Evolutionary conservation across 2,888 invertebrate species (phyloP).

Genomic region (Drosophila buzzatii): DNA sequence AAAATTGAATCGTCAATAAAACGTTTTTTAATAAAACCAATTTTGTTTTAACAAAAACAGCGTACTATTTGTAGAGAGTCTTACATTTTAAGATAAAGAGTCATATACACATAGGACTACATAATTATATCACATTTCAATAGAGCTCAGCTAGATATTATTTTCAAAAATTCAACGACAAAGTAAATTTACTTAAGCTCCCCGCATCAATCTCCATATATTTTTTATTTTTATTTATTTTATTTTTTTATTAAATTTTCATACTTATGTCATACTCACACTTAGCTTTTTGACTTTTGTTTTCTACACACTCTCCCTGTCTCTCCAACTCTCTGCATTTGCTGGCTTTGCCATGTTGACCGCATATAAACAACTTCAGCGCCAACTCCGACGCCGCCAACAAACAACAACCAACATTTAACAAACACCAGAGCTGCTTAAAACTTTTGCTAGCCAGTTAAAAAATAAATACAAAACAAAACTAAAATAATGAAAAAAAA

Average conservation of each 20-base stretch:
- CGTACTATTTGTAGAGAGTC: no score
- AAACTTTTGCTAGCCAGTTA: slow-evolving; percentile 60
- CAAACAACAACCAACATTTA: slow-evolving; percentile 63
- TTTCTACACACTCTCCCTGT: background rate
- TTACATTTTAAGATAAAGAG: no score
- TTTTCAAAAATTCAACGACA: no score
- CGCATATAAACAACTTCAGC: slow-evolving; percentile 68
- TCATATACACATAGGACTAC: no score
- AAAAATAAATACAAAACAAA: slow-evolving; percentile 32
- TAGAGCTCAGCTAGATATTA: no score
- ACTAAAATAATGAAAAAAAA: slow-evolving; percentile 6
- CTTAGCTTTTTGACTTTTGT: background rate
- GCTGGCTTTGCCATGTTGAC: slow-evolving; percentile 49
- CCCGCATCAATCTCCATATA: no score
- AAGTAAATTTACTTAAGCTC: no score
- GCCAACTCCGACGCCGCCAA: slow-evolving; percentile 48
- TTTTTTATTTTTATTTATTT: no score
- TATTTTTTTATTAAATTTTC: background rate
- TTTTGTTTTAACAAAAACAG: no score
- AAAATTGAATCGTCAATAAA: no score
- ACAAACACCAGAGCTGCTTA: slow-evolving; percentile 68
- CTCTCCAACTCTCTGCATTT: background rate
- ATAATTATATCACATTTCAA: no score
- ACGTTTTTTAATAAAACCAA: no score
- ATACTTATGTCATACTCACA: slow-evolving; percentile 3